Percentiles rank a stretch among this genome's conserved stretches.
Evolutionary conservation across 2,113 vertebrate genomes (phyloP).

Genomic region (Sorex fumeus): DNA sequence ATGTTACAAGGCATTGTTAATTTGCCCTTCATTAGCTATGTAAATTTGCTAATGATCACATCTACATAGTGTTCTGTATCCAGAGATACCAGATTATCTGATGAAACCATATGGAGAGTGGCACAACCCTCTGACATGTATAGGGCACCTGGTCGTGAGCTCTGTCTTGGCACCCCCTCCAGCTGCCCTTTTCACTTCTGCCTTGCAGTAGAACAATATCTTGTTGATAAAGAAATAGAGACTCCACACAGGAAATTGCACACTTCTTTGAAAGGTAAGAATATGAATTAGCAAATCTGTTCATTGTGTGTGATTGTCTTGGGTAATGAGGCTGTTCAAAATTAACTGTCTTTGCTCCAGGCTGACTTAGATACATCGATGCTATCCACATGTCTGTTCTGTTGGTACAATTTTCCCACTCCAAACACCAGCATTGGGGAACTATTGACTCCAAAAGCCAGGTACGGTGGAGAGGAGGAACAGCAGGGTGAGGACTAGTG

Average conservation of each 20-base stretch:
- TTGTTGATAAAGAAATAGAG: conserved; percentile 84
- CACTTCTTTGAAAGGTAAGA: conserved; percentile 81
- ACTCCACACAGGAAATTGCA: conserved; percentile 76
- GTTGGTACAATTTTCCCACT: conserved; percentile 45
- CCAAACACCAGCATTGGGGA: too few species aligned
- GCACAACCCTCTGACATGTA: conserved; percentile 20
- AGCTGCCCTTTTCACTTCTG: conserved; percentile 75
- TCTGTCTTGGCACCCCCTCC: conserved; percentile 75
- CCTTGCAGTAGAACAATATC: conserved; percentile 73
- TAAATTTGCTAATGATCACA: conserved; percentile 88
- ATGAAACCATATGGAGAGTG: conserved; percentile 38
- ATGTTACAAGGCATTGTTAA: conserved; percentile 86
- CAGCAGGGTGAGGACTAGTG: too few species aligned
- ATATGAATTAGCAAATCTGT: conserved; percentile 83
- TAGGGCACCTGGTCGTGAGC: conserved; percentile 69
- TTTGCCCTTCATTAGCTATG: conserved; percentile 87
- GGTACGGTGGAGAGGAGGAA: rapidly evolving
- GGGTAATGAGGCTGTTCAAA: conserved; percentile 77
- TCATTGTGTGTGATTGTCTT: conserved; percentile 78
- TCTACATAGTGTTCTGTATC: conserved; percentile 82
- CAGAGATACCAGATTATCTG: conserved; percentile 71
- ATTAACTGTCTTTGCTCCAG: conserved; percentile 76
- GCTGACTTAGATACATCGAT: conserved; percentile 67
- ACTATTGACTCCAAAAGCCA: background rate
- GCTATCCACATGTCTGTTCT: conserved; percentile 25